phyloP scores from a whole-genome alignment of 1,140 invertebrate genomes.

The Melanaphis sacchari region DNA sequence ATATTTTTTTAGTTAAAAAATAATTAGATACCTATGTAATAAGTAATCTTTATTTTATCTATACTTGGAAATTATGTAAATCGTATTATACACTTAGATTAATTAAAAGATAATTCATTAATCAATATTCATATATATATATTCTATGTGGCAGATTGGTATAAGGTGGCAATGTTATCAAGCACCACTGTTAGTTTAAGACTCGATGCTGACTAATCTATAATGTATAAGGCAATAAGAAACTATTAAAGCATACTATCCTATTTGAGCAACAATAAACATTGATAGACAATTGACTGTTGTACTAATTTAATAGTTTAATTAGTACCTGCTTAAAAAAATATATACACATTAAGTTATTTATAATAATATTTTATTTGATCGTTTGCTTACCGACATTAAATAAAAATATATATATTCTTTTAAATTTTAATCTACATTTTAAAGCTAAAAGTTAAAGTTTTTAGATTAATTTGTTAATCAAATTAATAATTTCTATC shows the following conservation, averaged over 20 bases:
- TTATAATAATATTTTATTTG: background rate
- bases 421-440: background rate
- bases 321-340: background rate
- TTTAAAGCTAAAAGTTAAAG: background rate
- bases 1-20: background rate
- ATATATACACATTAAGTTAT: background rate
- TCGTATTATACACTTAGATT: background rate
- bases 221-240: background rate
- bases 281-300: background rate
- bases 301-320: background rate
- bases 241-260: background rate
- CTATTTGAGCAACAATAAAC: background rate
- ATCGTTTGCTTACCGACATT: background rate
- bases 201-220: background rate
- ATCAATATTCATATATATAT: background rate
- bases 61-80: background rate
- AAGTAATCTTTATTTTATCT: constrained; percentile 9
- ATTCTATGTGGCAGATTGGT: background rate
- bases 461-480: background rate
- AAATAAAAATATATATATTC: background rate
- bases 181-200: background rate
- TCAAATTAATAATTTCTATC: background rate
- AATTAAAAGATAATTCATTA: constrained; percentile 8
- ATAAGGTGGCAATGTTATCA: constrained; percentile 1
- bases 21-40: background rate